These are phyloP conservation scores for Calliopum simillimum DNA, from an alignment of 2,888 invertebrate species.

Conservation along the genomic window DNA sequence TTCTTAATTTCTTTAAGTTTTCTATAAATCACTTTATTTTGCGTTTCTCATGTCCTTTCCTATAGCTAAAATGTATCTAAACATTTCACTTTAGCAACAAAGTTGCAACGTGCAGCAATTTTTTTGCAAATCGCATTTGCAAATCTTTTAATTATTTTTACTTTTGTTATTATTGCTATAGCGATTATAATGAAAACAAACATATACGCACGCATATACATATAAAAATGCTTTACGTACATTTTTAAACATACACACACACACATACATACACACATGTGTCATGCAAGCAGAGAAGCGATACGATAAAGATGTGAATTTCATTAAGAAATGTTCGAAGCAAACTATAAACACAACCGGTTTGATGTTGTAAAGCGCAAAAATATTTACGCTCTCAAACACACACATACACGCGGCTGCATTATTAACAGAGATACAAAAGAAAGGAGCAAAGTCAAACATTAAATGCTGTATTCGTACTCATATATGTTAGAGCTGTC, in stretches of 20 bases:
- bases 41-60: no score
- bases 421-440: background rate
- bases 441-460: slow-evolving; percentile 4
- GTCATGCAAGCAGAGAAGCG: background rate
- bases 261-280: background rate
- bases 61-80: no score
- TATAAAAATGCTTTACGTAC: background rate
- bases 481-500: no score
- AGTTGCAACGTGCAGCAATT: no score
- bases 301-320: slow-evolving; percentile 4
- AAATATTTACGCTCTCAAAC: background rate
- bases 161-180: slow-evolving; percentile 4
- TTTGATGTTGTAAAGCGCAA: slow-evolving; percentile 37
- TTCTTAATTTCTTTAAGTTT: no score
- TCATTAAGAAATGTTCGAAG: slow-evolving; percentile 42
- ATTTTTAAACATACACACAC: background rate
- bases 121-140: background rate
- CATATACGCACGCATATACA: slow-evolving; percentile 2
- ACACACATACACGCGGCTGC: background rate
- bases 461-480: background rate
- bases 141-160: background rate
- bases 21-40: no score
- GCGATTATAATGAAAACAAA: slow-evolving; percentile 18
- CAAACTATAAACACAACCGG: slow-evolving; percentile 53
- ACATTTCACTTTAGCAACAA: no score